Conservation (phyloP, 2,797 vertebrate species). For the Pempheris klunzingeri region DNA sequence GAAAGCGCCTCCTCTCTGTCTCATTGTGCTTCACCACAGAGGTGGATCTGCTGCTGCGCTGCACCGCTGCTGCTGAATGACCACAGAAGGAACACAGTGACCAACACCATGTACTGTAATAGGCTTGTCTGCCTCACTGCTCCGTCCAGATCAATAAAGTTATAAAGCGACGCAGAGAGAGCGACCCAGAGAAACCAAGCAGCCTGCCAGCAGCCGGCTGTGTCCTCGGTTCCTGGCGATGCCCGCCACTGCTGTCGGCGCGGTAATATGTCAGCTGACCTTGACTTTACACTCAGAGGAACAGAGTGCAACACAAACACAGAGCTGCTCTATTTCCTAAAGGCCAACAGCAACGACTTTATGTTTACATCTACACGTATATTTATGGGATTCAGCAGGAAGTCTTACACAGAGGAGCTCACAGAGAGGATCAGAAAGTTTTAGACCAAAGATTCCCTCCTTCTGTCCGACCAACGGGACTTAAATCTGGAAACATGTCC, state of each 20-base stretch:
- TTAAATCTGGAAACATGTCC: no score
- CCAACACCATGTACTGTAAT: not conserved
- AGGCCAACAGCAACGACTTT: not conserved
- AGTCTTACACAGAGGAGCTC: not conserved
- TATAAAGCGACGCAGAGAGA: slow-evolving; percentile 29
- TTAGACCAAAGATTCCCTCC: not conserved
- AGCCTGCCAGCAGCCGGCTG: slow-evolving; percentile 33
- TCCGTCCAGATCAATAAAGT: slow-evolving; percentile 55
- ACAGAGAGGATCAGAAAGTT: not conserved
- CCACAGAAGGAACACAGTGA: not conserved
- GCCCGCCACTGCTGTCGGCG: slow-evolving; percentile 26
- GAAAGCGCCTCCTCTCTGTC: not conserved
- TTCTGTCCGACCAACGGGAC: no score
- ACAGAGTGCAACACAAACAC: not conserved
- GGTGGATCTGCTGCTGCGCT: not conserved
- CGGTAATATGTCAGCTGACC: slow-evolving; percentile 51
- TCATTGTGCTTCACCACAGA: not conserved
- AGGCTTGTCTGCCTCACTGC: slow-evolving; percentile 38
- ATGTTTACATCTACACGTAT: not conserved
- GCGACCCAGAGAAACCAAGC: slow-evolving; percentile 18
- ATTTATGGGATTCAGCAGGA: not conserved
- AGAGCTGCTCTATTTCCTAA: not conserved
- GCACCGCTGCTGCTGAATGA: slow-evolving; percentile 4
- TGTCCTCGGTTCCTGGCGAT: slow-evolving; percentile 34
- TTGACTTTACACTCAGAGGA: slow-evolving; percentile 22